Evolutionary conservation across 2,888 invertebrate species (phyloP).

Genomic region (Apoda limacodes): DNA sequence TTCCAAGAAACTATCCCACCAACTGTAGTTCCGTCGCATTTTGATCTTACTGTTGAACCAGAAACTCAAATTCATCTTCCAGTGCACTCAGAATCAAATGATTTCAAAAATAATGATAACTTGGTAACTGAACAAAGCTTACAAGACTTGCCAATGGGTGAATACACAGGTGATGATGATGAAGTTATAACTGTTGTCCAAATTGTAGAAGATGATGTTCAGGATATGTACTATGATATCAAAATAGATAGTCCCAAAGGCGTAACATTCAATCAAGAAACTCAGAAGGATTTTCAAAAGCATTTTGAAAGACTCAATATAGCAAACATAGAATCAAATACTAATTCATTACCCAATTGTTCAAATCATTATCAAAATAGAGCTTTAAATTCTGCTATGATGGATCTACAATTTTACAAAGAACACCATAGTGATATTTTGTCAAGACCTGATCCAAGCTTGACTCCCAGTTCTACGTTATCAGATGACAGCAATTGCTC

Average conservation of each 20-base stretch:
- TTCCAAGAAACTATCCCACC: no score
- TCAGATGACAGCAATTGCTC: slow-evolving; percentile 63
- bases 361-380: slow-evolving; percentile 30
- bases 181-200: slow-evolving; percentile 63
- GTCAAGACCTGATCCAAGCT: slow-evolving; percentile 50
- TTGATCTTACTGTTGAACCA: background rate
- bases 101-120: background rate
- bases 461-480: slow-evolving; percentile 55
- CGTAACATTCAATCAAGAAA: slow-evolving; percentile 19
- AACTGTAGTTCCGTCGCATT: no score
- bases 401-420: slow-evolving; percentile 36
- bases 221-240: slow-evolving; percentile 50
- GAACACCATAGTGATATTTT: slow-evolving; percentile 31
- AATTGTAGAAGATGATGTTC: slow-evolving; percentile 61
- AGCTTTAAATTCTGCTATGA: slow-evolving; percentile 34
- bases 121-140: slow-evolving; percentile 5
- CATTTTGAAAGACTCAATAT: slow-evolving; percentile 53
- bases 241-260: slow-evolving; percentile 47
- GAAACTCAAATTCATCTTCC: background rate
- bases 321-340: slow-evolving; percentile 24
- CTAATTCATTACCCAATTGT: slow-evolving; percentile 35
- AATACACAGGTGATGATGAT: slow-evolving; percentile 44
- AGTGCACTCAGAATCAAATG: background rate
- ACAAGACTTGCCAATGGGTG: no score
- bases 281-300: slow-evolving; percentile 36